A percentile compares a stretch with the other conserved stretches of the same genome.
Conservation (phyloP, 1,140 invertebrate genomes). For the Tetramorium parvispinum region DNA sequence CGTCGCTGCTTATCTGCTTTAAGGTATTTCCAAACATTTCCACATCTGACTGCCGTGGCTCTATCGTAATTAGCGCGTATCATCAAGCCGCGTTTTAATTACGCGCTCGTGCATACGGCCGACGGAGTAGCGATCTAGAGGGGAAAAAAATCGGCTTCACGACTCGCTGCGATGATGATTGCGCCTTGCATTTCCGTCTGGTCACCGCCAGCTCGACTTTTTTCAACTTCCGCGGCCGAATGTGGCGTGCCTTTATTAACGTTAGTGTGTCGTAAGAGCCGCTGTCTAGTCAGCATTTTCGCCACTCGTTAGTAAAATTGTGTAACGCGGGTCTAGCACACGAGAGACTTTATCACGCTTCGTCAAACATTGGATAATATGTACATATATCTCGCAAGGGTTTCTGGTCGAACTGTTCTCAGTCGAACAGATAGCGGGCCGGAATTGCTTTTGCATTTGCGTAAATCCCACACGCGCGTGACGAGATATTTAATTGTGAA, state of each 20-base stretch:
- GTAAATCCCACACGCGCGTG: not conserved
- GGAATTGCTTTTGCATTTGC: constrained; percentile 11
- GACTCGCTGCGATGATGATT: constrained; percentile 29
- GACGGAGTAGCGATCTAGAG: not conserved
- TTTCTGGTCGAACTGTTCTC: not conserved
- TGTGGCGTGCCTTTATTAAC: constrained; percentile 8
- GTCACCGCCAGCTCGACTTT: not conserved
- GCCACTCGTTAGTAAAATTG: constrained; percentile 40
- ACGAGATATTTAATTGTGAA: not conserved
- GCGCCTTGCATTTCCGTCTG: constrained; percentile 21
- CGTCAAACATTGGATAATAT: constrained; percentile 30
- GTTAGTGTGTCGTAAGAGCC: constrained; percentile 22
- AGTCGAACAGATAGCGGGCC: not conserved
- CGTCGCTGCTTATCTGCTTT: not conserved
- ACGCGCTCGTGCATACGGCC: not conserved
- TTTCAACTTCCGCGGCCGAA: not conserved
- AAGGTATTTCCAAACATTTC: not conserved
- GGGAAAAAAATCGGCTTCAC: not conserved
- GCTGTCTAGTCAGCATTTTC: constrained; percentile 12
- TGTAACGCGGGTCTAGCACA: not conserved
- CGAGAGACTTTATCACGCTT: constrained; percentile 25
- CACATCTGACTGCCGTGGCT: not conserved
- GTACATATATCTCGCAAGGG: not conserved
- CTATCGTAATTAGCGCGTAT: constrained; percentile 33
- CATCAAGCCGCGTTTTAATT: constrained; percentile 34